Conservation (phyloP, 2,797 vertebrate genomes). For the Pseudochaenichthys georgianus region DNA sequence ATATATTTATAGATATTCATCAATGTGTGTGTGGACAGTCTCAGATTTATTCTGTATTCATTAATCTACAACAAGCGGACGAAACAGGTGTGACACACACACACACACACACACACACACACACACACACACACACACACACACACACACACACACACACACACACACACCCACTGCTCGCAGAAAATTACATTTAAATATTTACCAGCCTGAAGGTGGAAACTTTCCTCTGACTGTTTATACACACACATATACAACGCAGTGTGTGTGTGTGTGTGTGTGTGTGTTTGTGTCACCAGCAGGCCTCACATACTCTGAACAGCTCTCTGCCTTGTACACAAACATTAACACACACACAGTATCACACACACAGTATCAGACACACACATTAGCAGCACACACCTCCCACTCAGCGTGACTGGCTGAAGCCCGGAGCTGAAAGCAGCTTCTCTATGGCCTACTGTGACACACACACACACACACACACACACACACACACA, state of each 20-base stretch:
- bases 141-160: conserved; percentile 11
- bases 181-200: conserved; percentile 71
- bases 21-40: not conserved
- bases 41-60: not conserved
- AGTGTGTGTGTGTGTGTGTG: not conserved
- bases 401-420: conserved; percentile 66
- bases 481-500: too few relatives aligned
- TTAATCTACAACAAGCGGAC: conserved; percentile 20
- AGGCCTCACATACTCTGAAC: conserved; percentile 41
- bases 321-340: conserved; percentile 39
- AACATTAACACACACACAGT: conserved; percentile 31
- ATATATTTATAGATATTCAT: not conserved
- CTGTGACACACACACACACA: conserved; percentile 46
- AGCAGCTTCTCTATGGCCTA: conserved; percentile 44
- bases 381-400: not conserved
- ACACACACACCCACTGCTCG: conserved; percentile 18
- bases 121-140: conserved; percentile 15
- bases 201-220: conserved; percentile 61
- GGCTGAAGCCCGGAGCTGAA: conserved; percentile 62
- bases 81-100: conserved; percentile 24
- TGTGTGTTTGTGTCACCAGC: conserved; percentile 30
- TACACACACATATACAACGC: not conserved
- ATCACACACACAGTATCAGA: not conserved
- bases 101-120: conserved; percentile 11
- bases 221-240: conserved; percentile 44